These are phyloP conservation scores for Metacarcinus magister DNA, from an alignment of 2,888 invertebrate genomes.

Conservation along the genomic window DNA sequence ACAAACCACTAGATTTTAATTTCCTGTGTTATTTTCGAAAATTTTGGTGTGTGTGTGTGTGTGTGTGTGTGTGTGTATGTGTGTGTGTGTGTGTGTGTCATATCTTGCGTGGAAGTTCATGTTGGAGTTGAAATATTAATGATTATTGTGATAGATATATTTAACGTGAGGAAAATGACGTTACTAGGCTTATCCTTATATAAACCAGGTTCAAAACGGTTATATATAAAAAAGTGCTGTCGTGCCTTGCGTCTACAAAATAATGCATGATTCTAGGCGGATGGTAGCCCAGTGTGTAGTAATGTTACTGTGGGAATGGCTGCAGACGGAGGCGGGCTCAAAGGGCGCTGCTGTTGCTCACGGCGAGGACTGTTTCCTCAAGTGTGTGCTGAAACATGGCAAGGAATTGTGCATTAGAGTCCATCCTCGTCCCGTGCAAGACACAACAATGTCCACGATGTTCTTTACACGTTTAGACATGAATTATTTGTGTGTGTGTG, in stretches of 20 bases:
- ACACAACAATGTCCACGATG: background rate
- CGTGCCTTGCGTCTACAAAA: background rate
- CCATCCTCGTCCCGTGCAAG: background rate
- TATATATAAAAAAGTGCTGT: background rate
- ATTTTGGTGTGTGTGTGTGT: background rate
- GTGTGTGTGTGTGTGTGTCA: background rate
- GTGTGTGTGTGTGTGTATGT: conserved; percentile 34
- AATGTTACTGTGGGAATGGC: background rate
- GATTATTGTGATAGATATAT: background rate
- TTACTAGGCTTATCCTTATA: background rate
- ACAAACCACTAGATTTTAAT: conserved; percentile 34
- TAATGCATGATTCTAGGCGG: background rate
- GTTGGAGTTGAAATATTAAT: background rate
- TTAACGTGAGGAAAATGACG: background rate
- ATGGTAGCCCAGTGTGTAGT: background rate
- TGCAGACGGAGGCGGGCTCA: background rate
- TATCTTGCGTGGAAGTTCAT: background rate
- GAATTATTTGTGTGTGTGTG: background rate
- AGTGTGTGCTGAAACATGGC: background rate
- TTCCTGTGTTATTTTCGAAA: conserved; percentile 37
- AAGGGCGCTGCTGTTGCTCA: background rate
- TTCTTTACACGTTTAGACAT: background rate
- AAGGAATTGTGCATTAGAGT: background rate
- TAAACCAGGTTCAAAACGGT: background rate
- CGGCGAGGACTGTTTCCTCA: background rate